Conservation (phyloP, 2,797 vertebrate species). For the Phalloptychus januarius region DNA sequence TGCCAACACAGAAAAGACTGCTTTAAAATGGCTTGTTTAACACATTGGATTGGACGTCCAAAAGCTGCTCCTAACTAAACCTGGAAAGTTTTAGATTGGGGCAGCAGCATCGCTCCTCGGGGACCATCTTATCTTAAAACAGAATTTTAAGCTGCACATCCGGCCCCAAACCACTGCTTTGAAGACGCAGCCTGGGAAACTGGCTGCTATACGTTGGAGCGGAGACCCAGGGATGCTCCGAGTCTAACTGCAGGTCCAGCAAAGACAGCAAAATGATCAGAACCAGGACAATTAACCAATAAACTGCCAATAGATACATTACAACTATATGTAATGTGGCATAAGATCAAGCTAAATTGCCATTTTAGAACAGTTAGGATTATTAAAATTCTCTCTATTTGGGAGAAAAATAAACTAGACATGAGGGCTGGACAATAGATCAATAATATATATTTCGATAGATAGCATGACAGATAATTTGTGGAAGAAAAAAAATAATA, state of each 20-base stretch:
- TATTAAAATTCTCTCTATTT: background rate
- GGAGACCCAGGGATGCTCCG: conserved; percentile 27
- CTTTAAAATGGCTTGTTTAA: conserved; percentile 34
- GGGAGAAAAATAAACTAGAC: background rate
- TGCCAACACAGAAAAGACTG: conserved; percentile 15
- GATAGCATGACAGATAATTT: no score
- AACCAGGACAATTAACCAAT: background rate
- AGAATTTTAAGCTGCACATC: conserved; percentile 44
- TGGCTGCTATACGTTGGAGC: conserved; percentile 43
- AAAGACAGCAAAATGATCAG: conserved; percentile 15
- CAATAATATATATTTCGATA: no score
- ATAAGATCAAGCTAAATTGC: background rate
- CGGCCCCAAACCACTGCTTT: conserved; percentile 50
- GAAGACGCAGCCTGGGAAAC: conserved; percentile 48
- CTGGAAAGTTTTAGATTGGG: conserved; percentile 43
- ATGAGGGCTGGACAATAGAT: no score
- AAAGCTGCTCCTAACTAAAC: conserved; percentile 34
- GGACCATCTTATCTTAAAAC: conserved; percentile 63
- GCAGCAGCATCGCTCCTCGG: conserved; percentile 39
- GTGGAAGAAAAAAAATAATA: no score
- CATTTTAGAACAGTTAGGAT: background rate
- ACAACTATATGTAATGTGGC: background rate
- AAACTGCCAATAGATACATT: background rate
- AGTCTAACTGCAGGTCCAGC: conserved; percentile 24
- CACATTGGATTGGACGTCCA: conserved; percentile 33